Percentiles rank a stretch among this genome's conserved stretches.
phyloP scores from a whole-genome alignment of 2,797 vertebrate species.

The Eulemur mongoz region DNA sequence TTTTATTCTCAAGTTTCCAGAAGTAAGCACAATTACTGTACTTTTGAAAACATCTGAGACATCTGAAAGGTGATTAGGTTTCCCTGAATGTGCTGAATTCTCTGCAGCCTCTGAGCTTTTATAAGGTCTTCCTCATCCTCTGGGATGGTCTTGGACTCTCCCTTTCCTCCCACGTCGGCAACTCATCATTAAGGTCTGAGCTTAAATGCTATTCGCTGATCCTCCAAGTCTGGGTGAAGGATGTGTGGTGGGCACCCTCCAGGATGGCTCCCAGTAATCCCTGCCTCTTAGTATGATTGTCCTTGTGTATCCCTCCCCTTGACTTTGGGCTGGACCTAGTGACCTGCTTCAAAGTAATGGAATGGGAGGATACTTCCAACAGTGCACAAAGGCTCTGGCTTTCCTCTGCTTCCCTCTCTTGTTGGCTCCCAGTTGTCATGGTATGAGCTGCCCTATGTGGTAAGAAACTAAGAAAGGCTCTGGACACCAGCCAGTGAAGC shows the following conservation, averaged over 20 bases:
- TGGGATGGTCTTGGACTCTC: not conserved
- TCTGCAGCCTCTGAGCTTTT: not conserved
- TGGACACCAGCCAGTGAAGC: not conserved
- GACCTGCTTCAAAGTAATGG: not conserved
- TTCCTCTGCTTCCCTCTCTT: not conserved
- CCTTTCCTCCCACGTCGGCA: no score
- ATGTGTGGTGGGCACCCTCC: not conserved
- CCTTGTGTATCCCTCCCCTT: not conserved
- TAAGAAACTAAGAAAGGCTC: not conserved
- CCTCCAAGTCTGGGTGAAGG: not conserved
- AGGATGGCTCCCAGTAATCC: not conserved
- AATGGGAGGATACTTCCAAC: not conserved
- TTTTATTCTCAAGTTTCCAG: not conserved
- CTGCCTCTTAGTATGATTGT: not conserved
- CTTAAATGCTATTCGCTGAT: not conserved
- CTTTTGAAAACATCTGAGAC: not conserved
- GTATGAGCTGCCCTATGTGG: not conserved
- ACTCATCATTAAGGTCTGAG: not conserved
- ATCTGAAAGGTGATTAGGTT: not conserved
- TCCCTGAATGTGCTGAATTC: not conserved
- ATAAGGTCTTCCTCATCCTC: not conserved
- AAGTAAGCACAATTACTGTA: not conserved
- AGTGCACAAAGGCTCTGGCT: not conserved
- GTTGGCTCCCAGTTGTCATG: not conserved
- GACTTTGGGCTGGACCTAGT: not conserved